Evolutionary conservation across 2,113 vertebrate genomes (phyloP).

Genomic region (Chinchilla lanigera): DNA sequence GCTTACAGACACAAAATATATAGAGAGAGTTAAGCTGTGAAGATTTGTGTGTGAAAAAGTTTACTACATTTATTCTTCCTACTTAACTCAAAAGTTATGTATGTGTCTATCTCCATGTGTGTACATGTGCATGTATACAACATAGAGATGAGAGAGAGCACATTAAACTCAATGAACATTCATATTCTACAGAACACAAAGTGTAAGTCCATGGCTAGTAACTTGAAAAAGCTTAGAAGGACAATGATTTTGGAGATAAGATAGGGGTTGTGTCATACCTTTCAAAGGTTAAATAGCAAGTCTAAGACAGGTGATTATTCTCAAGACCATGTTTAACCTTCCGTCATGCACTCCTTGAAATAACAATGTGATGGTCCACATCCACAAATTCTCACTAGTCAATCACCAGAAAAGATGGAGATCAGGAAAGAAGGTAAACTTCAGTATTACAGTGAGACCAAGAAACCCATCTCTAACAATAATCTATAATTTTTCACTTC

Average conservation of each 20-base stretch:
- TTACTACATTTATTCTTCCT: not conserved
- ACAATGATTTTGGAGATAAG: not conserved
- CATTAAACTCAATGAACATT: not conserved
- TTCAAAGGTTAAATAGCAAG: not conserved
- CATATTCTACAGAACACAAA: not conserved
- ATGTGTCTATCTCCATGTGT: not conserved
- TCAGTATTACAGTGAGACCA: not conserved
- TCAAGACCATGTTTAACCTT: not conserved
- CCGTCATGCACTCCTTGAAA: not conserved
- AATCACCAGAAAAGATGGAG: not conserved
- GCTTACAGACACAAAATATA: not conserved
- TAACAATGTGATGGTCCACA: not conserved
- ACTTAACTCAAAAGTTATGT: not conserved
- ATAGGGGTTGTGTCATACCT: accelerated
- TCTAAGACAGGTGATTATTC: not conserved
- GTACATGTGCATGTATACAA: not conserved
- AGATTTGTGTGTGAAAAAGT: not conserved
- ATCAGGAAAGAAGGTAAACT: not conserved
- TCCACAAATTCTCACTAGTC: not conserved
- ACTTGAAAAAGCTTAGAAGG: not conserved
- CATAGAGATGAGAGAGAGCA: not conserved
- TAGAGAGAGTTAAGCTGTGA: not conserved
- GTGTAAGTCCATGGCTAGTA: not conserved
- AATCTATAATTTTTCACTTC: not conserved
- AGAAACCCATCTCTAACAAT: not conserved